Base-by-base conservation (phyloP, 30 jellyfish, hydroid and myxozoan genomes). In the Clytia hemisphaerica region DNA sequence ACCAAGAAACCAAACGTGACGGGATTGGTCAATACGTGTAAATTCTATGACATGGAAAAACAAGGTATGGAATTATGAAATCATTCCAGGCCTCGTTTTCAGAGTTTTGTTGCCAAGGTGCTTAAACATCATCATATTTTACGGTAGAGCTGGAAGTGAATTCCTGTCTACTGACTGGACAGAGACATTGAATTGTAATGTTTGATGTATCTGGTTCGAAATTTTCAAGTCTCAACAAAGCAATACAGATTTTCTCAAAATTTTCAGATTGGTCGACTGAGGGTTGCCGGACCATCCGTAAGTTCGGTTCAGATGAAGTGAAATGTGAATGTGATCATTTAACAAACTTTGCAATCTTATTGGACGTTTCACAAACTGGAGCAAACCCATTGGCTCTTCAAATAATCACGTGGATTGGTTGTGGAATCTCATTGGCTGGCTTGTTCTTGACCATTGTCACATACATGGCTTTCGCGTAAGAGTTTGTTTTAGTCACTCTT, bases 401-500 rank as follows among this genome's bases (percentile, higher is more conserved):
- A 38, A 74, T 74, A 9, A 33, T 74, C 47, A 74, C 86, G 0
- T 61, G 47, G 38, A 60, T 74, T 19, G 86, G 86, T 9, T 50
- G 78, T 45, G 86, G 82, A 7, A 60, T 74, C 12, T 74, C 86
- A 25, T 74, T 74, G 72, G 62, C 59, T 61, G 78, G 84, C 15
- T 45, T 74, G 15, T 28, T 40, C 0, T 37, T 61, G 50, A 74
- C 86, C 29, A 18, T 74, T 3, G 16, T 74, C 10, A 74, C 83
- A 40, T 58, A 59, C 26, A 4, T 45, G 15, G 61, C 26, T 22
- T 74, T 74, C 51, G 32, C 53, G 86, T 74, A 62, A 10, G 58
- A 33, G n/a, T n/a, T n/a, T n/a, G n/a, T n/a, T n/a, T n/a, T n/a
- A n/a, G n/a, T n/a, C n/a, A n/a, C n/a, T n/a, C n/a, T n/a, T n/a